Conservation (phyloP, 2,888 invertebrate genomes). For the Heliconius aoede region DNA sequence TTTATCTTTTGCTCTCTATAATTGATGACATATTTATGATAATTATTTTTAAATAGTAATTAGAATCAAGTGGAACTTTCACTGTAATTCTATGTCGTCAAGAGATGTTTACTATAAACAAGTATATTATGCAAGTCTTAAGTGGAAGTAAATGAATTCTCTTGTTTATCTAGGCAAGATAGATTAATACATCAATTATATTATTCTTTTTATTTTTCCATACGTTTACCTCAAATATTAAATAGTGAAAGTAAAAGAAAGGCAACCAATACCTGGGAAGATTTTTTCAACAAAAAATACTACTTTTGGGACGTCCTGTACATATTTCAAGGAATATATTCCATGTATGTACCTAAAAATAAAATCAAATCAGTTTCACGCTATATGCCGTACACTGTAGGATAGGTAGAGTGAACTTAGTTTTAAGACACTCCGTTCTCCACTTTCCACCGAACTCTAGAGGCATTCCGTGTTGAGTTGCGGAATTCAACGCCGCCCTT, state of each 20-base stretch:
- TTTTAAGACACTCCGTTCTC: too few relatives aligned
- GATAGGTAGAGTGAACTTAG: too few relatives aligned
- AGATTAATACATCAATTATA: background rate
- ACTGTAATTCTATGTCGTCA: background rate
- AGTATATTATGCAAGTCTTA: background rate
- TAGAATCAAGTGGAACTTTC: background rate
- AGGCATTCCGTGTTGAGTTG: too few relatives aligned
- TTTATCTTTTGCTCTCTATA: background rate
- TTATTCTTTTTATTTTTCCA: too few relatives aligned
- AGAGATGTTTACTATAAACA: background rate
- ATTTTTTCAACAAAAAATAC: background rate
- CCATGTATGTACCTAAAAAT: too few relatives aligned
- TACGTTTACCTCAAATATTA: too few relatives aligned
- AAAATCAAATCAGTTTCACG: too few relatives aligned
- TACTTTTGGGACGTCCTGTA: background rate
- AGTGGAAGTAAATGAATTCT: background rate
- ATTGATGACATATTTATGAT: background rate
- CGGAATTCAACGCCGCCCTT: too few relatives aligned
- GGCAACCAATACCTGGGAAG: too few relatives aligned
- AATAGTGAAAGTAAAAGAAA: too few relatives aligned
- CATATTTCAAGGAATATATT: background rate
- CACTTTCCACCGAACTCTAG: too few relatives aligned
- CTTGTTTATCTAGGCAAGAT: background rate
- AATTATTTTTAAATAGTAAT: background rate
- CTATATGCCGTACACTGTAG: too few relatives aligned